phyloP scores from a whole-genome alignment of 2,113 vertebrate genomes.

The Phylloscopus whistleri region DNA sequence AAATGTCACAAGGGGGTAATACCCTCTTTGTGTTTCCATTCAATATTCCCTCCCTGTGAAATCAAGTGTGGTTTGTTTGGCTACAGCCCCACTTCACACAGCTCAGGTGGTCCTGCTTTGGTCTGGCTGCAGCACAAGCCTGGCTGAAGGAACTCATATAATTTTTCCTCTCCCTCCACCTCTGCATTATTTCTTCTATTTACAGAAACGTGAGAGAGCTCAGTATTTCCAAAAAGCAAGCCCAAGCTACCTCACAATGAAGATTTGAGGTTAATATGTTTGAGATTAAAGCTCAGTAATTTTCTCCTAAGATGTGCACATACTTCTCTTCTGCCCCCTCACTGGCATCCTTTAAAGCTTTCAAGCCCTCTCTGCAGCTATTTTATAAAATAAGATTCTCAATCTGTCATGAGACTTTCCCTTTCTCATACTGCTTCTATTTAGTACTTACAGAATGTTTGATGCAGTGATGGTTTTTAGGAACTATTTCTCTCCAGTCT shows the following conservation, averaged over 20 bases:
- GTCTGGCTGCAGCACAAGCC: neutral
- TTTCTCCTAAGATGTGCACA: neutral
- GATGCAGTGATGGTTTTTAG: neutral
- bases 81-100: neutral
- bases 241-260: neutral
- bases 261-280: neutral
- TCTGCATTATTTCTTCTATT: neutral
- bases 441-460: neutral
- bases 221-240: neutral
- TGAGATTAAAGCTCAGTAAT: neutral
- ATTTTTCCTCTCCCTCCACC: neutral
- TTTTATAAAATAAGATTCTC: neutral
- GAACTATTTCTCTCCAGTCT: neutral
- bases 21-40: neutral
- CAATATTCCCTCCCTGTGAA: neutral
- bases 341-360: neutral
- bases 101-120: neutral
- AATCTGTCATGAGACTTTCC: neutral
- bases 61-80: neutral
- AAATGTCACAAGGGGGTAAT: neutral
- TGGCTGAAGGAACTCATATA: neutral
- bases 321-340: neutral
- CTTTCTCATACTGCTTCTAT: neutral
- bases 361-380: neutral
- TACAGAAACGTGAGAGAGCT: neutral